Evolutionary conservation across 2,888 invertebrate genomes (phyloP).

Genomic region (Drosophila kambysellisi): DNA sequence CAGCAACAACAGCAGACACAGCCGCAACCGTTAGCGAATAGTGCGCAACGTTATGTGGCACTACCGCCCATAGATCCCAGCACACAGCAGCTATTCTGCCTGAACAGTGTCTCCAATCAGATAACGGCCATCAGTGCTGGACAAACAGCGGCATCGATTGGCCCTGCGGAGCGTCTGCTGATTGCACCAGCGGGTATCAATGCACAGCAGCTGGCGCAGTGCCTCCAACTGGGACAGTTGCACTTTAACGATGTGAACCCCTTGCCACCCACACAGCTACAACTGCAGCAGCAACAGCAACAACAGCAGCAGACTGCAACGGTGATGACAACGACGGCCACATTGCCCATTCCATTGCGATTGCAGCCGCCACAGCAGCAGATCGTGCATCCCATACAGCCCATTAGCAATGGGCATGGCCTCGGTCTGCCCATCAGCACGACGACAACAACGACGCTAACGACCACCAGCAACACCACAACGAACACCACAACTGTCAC

Average conservation of each 20-base stretch:
- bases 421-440: constrained; percentile 58
- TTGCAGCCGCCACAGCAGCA: constrained; percentile 83
- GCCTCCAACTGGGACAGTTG: constrained; percentile 84
- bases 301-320: constrained; percentile 37
- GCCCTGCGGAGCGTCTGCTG: constrained; percentile 84
- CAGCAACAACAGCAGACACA: constrained; percentile 35
- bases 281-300: constrained; percentile 41
- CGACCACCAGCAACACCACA: constrained; percentile 64
- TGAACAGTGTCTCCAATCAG: constrained; percentile 85
- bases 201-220: constrained; percentile 85
- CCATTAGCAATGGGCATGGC: constrained; percentile 67
- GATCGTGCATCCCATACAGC: constrained; percentile 83
- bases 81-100: constrained; percentile 84
- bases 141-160: constrained; percentile 84
- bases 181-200: constrained; percentile 85
- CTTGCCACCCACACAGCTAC: constrained; percentile 62
- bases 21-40: constrained; percentile 35
- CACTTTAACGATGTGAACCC: constrained; percentile 85
- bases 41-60: constrained; percentile 81
- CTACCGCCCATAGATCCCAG: constrained; percentile 84
- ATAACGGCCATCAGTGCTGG: constrained; percentile 85
- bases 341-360: constrained; percentile 59
- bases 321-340: constrained; percentile 50
- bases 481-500: constrained; percentile 74
- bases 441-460: constrained; percentile 67